These are phyloP conservation scores for Apodemia zela DNA, from an alignment of 2,888 invertebrate genomes.

Conservation along the genomic window DNA sequence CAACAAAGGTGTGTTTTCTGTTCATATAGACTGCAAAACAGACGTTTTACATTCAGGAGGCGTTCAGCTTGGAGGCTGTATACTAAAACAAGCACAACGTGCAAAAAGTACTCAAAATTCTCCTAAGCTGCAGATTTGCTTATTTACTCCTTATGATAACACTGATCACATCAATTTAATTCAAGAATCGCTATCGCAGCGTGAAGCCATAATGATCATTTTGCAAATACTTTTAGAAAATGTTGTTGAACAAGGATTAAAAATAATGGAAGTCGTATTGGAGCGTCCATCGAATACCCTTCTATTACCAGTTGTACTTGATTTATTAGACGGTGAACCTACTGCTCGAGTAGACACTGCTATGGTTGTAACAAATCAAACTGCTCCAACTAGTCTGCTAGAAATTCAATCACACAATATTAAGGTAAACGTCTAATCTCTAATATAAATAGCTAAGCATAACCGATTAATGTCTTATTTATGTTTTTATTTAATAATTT, in stretches of 20 bases:
- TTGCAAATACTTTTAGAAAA: conserved; percentile 91
- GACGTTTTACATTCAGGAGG: conserved; percentile 90
- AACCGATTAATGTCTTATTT: too few species aligned
- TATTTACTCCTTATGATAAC: conserved; percentile 88
- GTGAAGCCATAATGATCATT: conserved; percentile 83
- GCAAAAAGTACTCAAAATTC: conserved; percentile 87
- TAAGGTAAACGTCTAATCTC: too few species aligned
- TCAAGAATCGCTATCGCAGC: conserved; percentile 70
- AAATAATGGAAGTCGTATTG: conserved; percentile 84
- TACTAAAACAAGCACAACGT: conserved; percentile 93
- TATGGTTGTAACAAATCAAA: not conserved
- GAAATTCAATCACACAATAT: not conserved
- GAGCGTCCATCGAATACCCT: conserved; percentile 84
- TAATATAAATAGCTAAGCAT: too few species aligned
- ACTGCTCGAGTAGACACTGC: conserved; percentile 79
- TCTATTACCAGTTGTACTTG: conserved; percentile 81
- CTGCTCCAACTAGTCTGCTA: not conserved
- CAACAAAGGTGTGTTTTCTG: conserved; percentile 66
- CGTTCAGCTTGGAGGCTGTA: conserved; percentile 92
- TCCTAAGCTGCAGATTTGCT: conserved; percentile 91
- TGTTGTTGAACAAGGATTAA: conserved; percentile 84
- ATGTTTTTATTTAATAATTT: too few species aligned
- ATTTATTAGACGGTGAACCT: conserved; percentile 87
- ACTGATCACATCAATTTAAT: conserved; percentile 57
- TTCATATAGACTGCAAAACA: conserved; percentile 85